These are phyloP conservation scores for Drosophila neonasuta DNA, from an alignment of 2,888 invertebrate species.

Conservation along the genomic window DNA sequence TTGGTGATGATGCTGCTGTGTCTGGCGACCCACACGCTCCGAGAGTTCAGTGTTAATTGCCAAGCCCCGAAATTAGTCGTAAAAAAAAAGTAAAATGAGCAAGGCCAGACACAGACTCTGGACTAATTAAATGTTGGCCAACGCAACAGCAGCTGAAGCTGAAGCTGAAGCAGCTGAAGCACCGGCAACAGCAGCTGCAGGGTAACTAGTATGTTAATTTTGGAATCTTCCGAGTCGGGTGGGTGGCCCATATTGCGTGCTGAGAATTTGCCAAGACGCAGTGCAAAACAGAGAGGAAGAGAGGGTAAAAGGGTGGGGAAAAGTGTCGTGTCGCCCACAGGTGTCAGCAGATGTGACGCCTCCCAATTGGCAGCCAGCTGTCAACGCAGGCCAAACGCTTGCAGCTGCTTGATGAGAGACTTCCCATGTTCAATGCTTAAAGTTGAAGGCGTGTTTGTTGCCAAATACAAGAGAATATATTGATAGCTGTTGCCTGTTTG, in stretches of 20 bases:
- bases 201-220: slow-evolving; percentile 54
- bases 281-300: no score
- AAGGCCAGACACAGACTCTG: slow-evolving; percentile 66
- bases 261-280: slow-evolving; percentile 53
- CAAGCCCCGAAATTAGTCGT: slow-evolving; percentile 59
- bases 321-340: slow-evolving; percentile 61
- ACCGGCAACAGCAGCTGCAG: slow-evolving; percentile 23
- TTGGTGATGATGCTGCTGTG: slow-evolving; percentile 28
- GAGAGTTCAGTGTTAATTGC: slow-evolving; percentile 73
- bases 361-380: slow-evolving; percentile 57
- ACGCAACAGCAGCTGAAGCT: slow-evolving; percentile 32
- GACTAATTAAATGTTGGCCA: slow-evolving; percentile 72
- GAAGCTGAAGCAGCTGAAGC: slow-evolving; percentile 13
- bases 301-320: no score
- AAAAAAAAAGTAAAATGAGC: slow-evolving; percentile 39
- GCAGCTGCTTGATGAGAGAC: slow-evolving; percentile 55
- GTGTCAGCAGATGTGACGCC: slow-evolving; percentile 62
- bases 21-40: slow-evolving; percentile 60
- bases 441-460: slow-evolving; percentile 45
- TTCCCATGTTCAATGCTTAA: not conserved
- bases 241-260: slow-evolving; percentile 25
- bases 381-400: slow-evolving; percentile 54
- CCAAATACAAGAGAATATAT: slow-evolving; percentile 30
- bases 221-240: slow-evolving; percentile 15
- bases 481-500: slow-evolving; percentile 40